A percentile compares a stretch with the other conserved stretches of the same genome.
Evolutionary conservation across 2,888 invertebrate genomes (phyloP).

Genomic region (Poecilobothrus nobilitatus): DNA sequence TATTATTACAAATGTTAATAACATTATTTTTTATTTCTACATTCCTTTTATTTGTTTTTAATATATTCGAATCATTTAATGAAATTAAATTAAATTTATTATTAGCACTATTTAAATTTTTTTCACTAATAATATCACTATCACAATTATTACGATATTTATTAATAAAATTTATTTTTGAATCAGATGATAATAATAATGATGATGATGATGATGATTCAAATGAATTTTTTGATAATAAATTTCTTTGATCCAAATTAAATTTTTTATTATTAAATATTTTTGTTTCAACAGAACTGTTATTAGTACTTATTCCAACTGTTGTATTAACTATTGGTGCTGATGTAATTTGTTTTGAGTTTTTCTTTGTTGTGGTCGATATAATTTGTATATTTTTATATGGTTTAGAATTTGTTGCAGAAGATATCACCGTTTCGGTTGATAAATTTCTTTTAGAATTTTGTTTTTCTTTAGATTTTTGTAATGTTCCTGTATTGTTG

Average conservation of each 20-base stretch:
- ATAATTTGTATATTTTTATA: not conserved
- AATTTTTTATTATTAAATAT: not conserved
- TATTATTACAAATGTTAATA: no score
- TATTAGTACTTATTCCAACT: not conserved
- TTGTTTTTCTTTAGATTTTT: not conserved
- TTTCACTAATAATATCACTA: no score
- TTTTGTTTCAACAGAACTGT: not conserved
- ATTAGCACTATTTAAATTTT: no score
- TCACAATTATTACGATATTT: not conserved
- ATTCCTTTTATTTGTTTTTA: no score
- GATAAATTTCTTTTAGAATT: not conserved
- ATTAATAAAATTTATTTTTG: not conserved
- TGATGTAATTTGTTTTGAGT: slow-evolving; percentile 12
- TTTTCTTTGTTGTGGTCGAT: no score
- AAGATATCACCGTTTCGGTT: not conserved
- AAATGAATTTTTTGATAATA: not conserved
- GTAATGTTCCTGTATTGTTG: not conserved
- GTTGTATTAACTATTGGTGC: slow-evolving; percentile 20
- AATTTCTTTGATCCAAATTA: not conserved
- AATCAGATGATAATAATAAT: not conserved
- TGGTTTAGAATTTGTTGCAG: not conserved
- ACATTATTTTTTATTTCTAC: no score
- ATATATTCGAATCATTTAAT: no score
- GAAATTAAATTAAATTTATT: no score
- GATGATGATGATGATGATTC: not conserved